Evolutionary conservation across 2,888 invertebrate species (phyloP).

Genomic region (Ypsolopha scabrella): DNA sequence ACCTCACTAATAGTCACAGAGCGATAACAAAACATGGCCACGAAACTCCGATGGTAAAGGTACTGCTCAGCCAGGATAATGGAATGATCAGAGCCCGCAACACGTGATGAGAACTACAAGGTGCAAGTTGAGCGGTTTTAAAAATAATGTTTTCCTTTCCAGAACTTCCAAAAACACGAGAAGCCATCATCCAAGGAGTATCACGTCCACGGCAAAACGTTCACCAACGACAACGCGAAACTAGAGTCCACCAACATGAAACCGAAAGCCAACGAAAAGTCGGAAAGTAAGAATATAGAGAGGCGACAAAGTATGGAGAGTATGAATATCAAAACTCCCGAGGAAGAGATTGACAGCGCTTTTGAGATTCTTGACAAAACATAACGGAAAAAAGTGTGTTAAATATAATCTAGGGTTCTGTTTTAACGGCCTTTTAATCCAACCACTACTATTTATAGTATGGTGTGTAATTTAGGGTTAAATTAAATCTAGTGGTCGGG

Average conservation of each 20-base stretch:
- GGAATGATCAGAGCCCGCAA: no score
- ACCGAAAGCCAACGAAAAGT: constrained; percentile 3
- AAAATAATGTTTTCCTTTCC: constrained; percentile 9
- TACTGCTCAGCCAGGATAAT: no score
- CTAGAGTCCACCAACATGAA: background rate
- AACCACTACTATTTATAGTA: no score
- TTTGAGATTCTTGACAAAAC: constrained; percentile 54
- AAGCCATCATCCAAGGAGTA: constrained; percentile 39
- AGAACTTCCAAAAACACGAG: constrained; percentile 31
- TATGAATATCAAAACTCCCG: constrained; percentile 28
- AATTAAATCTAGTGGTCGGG: no score
- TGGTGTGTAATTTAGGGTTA: no score
- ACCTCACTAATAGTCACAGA: no score
- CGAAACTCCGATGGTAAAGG: no score
- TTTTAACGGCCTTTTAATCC: no score
- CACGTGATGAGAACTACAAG: no score
- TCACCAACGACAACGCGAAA: constrained; percentile 1
- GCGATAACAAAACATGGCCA: no score
- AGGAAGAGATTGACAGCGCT: constrained; percentile 57
- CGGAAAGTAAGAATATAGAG: background rate
- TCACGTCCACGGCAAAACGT: constrained; percentile 25
- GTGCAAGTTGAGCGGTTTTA: no score
- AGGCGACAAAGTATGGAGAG: constrained; percentile 8
- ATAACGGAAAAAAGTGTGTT: constrained; percentile 14
- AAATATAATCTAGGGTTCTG: no score